A percentile compares a stretch with the other conserved stretches of the same genome.
These are phyloP conservation scores for Lagocephalus sceleratus DNA, from an alignment of 2,797 vertebrate genomes.

Conservation along the genomic window DNA sequence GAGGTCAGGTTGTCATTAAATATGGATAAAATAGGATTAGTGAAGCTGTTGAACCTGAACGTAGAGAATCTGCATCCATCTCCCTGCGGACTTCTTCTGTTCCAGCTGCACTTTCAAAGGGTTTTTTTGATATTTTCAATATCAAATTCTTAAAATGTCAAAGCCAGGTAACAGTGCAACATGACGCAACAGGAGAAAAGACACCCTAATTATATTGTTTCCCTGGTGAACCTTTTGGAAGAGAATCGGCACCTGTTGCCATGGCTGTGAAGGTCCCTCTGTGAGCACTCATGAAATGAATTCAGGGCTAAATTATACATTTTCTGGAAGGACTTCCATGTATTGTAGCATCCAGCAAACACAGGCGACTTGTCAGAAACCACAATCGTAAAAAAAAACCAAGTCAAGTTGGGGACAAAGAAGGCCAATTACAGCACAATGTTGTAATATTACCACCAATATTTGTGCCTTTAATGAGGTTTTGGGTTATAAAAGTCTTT, in stretches of 20 bases:
- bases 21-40: constrained; percentile 41
- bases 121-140: too few relatives aligned
- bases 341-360: constrained; percentile 38
- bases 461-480: too few relatives aligned
- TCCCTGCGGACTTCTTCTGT: constrained; percentile 3
- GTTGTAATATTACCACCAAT: neutral
- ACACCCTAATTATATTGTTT: neutral
- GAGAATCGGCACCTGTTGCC: too few relatives aligned
- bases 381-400: constrained; percentile 45
- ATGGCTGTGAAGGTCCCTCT: too few relatives aligned
- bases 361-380: constrained; percentile 45
- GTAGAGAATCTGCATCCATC: constrained; percentile 9
- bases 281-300: too few relatives aligned
- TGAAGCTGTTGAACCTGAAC: constrained; percentile 25
- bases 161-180: neutral
- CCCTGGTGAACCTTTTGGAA: neutral
- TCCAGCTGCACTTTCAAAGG: too few relatives aligned
- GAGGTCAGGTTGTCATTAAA: constrained; percentile 49
- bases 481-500: too few relatives aligned
- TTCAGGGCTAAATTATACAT: too few relatives aligned
- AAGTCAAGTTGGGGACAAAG: neutral
- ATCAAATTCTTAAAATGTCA: neutral
- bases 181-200: neutral
- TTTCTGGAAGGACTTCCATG: constrained; percentile 1
- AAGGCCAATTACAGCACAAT: constrained; percentile 6